phyloP scores from a whole-genome alignment of 2,113 vertebrate species.

The Cryptoleucopteryx plumbea region DNA sequence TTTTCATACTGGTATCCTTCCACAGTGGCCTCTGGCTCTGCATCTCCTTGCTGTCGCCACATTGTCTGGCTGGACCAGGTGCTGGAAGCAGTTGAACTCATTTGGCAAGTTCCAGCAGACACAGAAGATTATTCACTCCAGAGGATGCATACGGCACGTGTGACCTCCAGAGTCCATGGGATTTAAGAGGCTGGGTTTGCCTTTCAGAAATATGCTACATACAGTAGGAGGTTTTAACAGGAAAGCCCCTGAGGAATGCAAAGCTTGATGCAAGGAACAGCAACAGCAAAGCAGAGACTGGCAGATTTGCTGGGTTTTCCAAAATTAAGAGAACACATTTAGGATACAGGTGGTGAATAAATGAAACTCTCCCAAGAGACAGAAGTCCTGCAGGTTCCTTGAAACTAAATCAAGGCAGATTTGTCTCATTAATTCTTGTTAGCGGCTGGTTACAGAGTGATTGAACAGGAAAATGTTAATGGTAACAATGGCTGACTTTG shows the following conservation, averaged over 20 bases:
- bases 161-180: neutral
- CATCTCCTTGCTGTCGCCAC: rapidly evolving
- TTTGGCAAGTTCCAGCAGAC: neutral
- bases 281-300: neutral
- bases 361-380: neutral
- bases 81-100: neutral
- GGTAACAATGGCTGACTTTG: neutral
- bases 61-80: neutral
- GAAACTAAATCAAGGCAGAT: neutral
- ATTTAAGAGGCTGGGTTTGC: neutral
- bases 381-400: neutral
- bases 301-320: neutral
- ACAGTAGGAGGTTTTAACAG: neutral
- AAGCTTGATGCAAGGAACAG: neutral
- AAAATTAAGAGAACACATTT: neutral
- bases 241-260: neutral
- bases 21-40: neutral
- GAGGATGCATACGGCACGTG: neutral
- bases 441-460: neutral
- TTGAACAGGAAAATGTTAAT: neutral
- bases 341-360: neutral
- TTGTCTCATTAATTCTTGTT: neutral
- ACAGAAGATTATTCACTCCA: neutral
- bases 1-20: neutral
- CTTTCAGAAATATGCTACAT: neutral